Evolutionary conservation across 2,797 vertebrate genomes (phyloP), one percentile per base, ranked within the genome.

Genomic region (Perodicticus potto): DNA sequence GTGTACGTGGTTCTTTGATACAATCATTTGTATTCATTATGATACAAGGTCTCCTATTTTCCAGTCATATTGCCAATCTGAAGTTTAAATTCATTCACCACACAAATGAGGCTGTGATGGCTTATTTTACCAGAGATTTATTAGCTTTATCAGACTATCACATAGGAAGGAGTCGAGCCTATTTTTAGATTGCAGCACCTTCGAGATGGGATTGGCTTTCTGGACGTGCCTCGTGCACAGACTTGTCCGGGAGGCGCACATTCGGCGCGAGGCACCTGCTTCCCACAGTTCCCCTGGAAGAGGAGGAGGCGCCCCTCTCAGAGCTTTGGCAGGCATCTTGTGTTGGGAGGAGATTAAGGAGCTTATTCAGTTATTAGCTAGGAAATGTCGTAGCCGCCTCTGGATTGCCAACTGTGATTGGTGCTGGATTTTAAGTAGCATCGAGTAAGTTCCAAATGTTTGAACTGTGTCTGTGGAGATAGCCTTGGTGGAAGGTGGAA

Each of bases 291-390:
- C n/a, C 32, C 37, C 69, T 20, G 43, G 43, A 45, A 32, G 29
- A 20, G 14, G 12, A 2, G 59, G 9, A 0, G 19, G 6, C 13
- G 0, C 7, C 59, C 69, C 88, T 73, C 59, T 45, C 32, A 10
- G 34, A 7, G 78, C 86, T 74, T 80, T 81, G 86, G 73, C 14
- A 78, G 53, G 34, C 22, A 23, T 16, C 78, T 73, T 43, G 43
- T 6, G 45, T 73, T 63, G 55, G 12, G 70, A 63, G n/a, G n/a
- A 72, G 78, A 93, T 97, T 94, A 93, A 89, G 34, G 63, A 81
- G 91, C 89, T 96, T 94, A 91, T 89, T 95, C 57, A 32, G 17
- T 96, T 94, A 96, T 96, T 95, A 96, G 89, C 86, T 89, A 43
- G 43, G 89, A 97, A 97, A 97, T 96, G 93, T 93, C 43, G 1